Base-by-base conservation (phyloP, 2,797 vertebrate species). In the Zenarchopterus dispar region DNA sequence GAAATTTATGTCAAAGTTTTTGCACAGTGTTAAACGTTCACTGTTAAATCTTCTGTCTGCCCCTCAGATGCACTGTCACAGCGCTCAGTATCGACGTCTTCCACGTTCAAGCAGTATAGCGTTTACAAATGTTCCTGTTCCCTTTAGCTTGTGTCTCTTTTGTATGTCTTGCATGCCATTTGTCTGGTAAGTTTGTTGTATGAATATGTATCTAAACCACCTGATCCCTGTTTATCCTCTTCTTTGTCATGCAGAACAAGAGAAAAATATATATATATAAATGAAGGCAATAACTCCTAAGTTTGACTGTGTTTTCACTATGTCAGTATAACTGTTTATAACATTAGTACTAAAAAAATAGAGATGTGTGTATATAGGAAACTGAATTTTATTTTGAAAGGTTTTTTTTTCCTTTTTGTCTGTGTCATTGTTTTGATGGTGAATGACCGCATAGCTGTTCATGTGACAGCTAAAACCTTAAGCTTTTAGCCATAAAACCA, bases 201-300 rank as follows among this genome's bases (percentile, higher is more conserved):
- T 84, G 82, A 82, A 68, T 75, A 86, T 86, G 89, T 90, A 76
- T 28, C 54, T 45, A 65, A 67, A 67, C 58, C 28, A 39, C 53
- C 16, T 0, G 0, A 19, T 23, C 8, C 47, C 58, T 21, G 23
- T 71, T 83, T 67, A 49, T 61, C 63, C 70, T 65, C 60, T 75
- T 84, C 73, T 82, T 91, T 83, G 65, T 85, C 86, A 84, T 87
- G 88, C 86, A 90, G 89, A 91, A 89, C 87, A 42, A 50, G 26
- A 66, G 57, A 28, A 28, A 6, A 28, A 28, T 28, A 44, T 18
- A 42, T 16, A 42, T 42, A 42, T 3, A 42, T 42, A 88, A 85
- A 86, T 78, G 72, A 88, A 84, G 90, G 91, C 91, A 93, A 93
- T 93, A 93, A 93, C 77, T 90, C 82, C 74, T 89, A 60, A 77